These are phyloP conservation scores for Pseudomyrmex dendroicus DNA, from an alignment of 1,140 invertebrate species.

Conservation along the genomic window DNA sequence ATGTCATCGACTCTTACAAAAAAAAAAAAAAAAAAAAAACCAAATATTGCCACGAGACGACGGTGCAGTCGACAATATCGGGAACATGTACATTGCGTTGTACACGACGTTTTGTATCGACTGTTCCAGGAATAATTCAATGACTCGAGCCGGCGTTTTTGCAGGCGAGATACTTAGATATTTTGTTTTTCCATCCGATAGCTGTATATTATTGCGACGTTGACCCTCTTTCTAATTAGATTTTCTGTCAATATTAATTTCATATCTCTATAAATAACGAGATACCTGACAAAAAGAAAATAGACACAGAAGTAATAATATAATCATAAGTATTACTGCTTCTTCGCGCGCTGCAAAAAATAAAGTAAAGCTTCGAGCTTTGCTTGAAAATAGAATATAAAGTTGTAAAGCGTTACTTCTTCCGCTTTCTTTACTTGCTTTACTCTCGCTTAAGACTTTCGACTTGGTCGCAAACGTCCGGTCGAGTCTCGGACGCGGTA, in stretches of 20 bases:
- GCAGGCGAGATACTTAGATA: constrained; percentile 8
- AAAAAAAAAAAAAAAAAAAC: too few relatives aligned
- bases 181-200: neutral
- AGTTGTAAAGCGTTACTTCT: too few relatives aligned
- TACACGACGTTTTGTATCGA: constrained; percentile 27
- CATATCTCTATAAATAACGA: neutral
- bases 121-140: constrained; percentile 35
- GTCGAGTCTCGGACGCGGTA: neutral
- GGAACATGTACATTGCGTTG: constrained; percentile 17
- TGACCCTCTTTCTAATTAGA: neutral
- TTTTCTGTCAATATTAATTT: neutral
- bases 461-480: neutral
- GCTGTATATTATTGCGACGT: neutral
- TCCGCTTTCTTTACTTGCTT: too few relatives aligned
- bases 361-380: too few relatives aligned
- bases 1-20: neutral
- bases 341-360: too few relatives aligned
- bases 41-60: constrained; percentile 23
- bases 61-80: constrained; percentile 48
- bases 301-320: too few relatives aligned
- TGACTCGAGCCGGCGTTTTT: neutral
- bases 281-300: too few relatives aligned
- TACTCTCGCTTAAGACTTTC: too few relatives aligned
- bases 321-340: too few relatives aligned
- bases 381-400: too few relatives aligned